These are phyloP conservation scores for Chamaetylas fuelleborni DNA, from an alignment of 2,113 vertebrate species.

Conservation along the genomic window DNA sequence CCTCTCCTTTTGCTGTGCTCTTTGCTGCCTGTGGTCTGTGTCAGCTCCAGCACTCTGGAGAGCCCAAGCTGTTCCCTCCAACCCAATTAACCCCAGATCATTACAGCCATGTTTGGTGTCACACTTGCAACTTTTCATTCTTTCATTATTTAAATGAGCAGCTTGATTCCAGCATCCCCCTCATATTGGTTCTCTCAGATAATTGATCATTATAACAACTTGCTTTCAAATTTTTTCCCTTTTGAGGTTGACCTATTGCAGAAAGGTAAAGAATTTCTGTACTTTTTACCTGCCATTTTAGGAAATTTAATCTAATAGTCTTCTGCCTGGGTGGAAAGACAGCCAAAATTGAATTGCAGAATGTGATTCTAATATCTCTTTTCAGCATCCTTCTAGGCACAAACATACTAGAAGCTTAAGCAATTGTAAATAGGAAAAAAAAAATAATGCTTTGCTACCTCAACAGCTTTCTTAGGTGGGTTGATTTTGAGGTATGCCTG, in stretches of 20 bases:
- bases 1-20: background rate
- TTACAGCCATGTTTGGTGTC: background rate
- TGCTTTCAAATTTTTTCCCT: background rate
- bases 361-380: background rate
- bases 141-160: constrained; percentile 37
- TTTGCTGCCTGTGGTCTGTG: background rate
- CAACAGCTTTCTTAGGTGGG: background rate
- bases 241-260: background rate
- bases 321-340: background rate
- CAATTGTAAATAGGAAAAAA: background rate
- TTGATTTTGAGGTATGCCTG: background rate
- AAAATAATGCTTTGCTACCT: background rate
- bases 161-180: background rate
- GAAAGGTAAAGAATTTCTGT: background rate
- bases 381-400: background rate
- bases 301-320: background rate
- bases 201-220: background rate
- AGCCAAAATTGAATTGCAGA: background rate
- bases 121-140: background rate
- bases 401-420: background rate
- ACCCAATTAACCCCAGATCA: constrained; percentile 52
- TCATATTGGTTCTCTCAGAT: background rate
- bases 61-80: constrained; percentile 29
- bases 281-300: background rate
- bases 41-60: constrained; percentile 7